Base-by-base conservation (phyloP, 2,797 vertebrate species). In the Falco biarmicus region DNA sequence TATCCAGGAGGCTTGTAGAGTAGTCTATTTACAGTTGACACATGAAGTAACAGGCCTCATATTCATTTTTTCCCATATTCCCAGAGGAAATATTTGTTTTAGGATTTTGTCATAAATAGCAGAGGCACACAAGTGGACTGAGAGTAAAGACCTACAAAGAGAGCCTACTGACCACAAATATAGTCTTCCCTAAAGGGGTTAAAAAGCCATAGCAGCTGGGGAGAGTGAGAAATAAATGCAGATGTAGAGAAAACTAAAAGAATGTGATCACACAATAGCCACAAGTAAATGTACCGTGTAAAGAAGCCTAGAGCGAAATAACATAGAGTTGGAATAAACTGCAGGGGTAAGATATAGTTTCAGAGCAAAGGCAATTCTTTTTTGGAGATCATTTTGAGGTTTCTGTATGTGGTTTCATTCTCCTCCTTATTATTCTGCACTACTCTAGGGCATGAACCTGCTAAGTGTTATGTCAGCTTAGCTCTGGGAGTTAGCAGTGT, bases 331-430 rank as follows among this genome's bases (percentile, higher is more conserved):
- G 54, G 51, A 90, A 91, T 66, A 71, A 93, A 71, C 12, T 86
- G 7, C 48, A 74, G 31, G 43, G 91, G 5, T 75, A 47, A 88
- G 79, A 94, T 78, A 56, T 1, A 61, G 53, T 93, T 94, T 84
- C 68, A 89, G 50, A 93, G 57, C 21, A 86, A 94, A 92, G 85
- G 21, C 18, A 81, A 6, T 68, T 60, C 7, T 71, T 59, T 87
- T 94, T 75, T 74, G 29, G 69, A 93, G 82, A 82, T 86, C 74
- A 95, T 31, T 93, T 88, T 84, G 65, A 95, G 84, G 65, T 89
- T 94, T 60, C 14, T 84, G n/a, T 70, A 1, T 66, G 66, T 82
- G 74, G 48, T 94, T 96, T 89, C 41, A 50, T 74, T 90, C 73
- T 90, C 6, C 54, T 93, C 32, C 11, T 83, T 39, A 45, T 60